A percentile compares a stretch with the other conserved stretches of the same genome.
These are phyloP conservation scores for Bembecia ichneumoniformis DNA, from an alignment of 2,888 invertebrate species.

Conservation along the genomic window DNA sequence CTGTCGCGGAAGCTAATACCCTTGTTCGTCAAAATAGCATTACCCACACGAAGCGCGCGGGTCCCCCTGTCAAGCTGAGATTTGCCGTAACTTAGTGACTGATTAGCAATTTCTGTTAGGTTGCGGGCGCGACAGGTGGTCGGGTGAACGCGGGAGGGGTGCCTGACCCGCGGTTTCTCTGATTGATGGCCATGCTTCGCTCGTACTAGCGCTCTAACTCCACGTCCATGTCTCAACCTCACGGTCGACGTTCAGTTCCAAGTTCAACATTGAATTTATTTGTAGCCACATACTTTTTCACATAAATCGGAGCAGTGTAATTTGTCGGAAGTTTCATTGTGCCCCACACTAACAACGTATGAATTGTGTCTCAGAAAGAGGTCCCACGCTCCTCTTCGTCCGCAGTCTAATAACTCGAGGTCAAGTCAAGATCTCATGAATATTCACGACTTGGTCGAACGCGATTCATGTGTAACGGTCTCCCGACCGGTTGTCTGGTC, in stretches of 20 bases:
- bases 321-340: conserved; percentile 19
- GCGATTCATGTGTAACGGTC: conserved; percentile 69
- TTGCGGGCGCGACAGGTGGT: conserved; percentile 63
- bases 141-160: conserved; percentile 30
- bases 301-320: too few relatives aligned
- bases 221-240: conserved; percentile 32
- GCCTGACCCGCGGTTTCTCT: conserved; percentile 51
- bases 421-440: conserved; percentile 66
- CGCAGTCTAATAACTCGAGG: conserved; percentile 65
- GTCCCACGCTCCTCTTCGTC: conserved; percentile 54
- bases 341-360: conserved; percentile 42
- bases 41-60: conserved; percentile 34
- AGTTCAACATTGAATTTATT: neutral
- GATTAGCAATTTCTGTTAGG: conserved; percentile 64
- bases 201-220: conserved; percentile 27
- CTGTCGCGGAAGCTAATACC: conserved; percentile 36
- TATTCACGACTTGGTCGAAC: conserved; percentile 51
- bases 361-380: conserved; percentile 11
- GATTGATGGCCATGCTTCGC: conserved; percentile 50
- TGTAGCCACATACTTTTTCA: neutral
- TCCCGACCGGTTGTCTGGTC: conserved; percentile 57
- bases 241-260: conserved; percentile 5
- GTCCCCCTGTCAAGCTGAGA: conserved; percentile 55
- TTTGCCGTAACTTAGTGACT: conserved; percentile 68
- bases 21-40: conserved; percentile 61